Evolutionary conservation across 2,113 vertebrate genomes (phyloP).

Genomic region (Rattus rattus): DNA sequence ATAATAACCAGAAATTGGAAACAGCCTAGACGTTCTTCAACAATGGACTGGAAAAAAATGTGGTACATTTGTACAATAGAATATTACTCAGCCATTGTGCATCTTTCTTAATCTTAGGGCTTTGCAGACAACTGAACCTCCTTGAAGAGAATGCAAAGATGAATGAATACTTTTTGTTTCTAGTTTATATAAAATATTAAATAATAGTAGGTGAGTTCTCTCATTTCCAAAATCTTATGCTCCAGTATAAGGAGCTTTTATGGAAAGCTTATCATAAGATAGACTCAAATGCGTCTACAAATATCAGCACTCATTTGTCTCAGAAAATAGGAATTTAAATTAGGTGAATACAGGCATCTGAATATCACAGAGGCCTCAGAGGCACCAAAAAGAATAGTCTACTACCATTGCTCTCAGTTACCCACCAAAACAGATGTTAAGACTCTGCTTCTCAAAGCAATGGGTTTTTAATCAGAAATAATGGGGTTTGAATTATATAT

Average conservation of each 20-base stretch:
- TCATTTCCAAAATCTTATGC: neutral
- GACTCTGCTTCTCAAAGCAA: too few species aligned
- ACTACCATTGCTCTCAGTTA: too few species aligned
- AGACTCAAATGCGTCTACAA: too few species aligned
- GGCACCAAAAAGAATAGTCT: too few species aligned
- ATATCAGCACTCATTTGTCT: too few species aligned
- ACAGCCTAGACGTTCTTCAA: neutral
- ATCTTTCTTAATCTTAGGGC: neutral
- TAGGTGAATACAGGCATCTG: too few species aligned
- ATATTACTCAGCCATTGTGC: neutral
- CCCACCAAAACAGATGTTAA: too few species aligned
- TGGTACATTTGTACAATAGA: neutral
- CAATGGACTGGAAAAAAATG: neutral
- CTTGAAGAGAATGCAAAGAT: neutral
- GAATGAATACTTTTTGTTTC: neutral
- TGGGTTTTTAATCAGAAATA: too few species aligned
- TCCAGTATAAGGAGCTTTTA: neutral
- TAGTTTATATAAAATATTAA: neutral
- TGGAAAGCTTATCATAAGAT: too few species aligned
- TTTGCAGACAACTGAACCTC: neutral
- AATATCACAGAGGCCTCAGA: too few species aligned
- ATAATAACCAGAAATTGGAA: neutral
- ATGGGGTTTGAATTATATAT: too few species aligned
- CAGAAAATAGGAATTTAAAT: too few species aligned
- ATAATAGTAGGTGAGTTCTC: neutral